Conservation (phyloP, 2,113 vertebrate species). For the Boulengerochromis microlepis region DNA sequence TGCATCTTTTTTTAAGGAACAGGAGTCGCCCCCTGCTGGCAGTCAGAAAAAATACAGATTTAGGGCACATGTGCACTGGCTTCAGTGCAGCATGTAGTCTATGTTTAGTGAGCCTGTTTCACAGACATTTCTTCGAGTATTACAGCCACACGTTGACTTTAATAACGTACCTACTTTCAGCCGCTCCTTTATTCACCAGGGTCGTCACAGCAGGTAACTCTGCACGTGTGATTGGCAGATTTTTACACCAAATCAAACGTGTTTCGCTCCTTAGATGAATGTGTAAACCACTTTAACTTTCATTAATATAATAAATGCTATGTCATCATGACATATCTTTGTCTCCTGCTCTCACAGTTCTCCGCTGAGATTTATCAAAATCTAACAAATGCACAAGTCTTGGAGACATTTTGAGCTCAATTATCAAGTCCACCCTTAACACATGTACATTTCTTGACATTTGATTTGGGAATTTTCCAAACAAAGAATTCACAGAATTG, state of each 20-base stretch:
- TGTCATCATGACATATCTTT: neutral
- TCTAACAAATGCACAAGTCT: neutral
- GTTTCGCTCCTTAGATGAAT: neutral
- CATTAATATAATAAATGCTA: neutral
- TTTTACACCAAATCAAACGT: neutral
- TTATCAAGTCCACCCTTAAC: slow-evolving; percentile 11
- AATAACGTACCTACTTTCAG: neutral
- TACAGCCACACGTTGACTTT: neutral
- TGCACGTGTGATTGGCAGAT: neutral
- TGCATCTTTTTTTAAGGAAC: neutral
- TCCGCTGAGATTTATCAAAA: neutral
- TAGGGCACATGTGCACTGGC: neutral
- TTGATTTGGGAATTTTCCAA: slow-evolving; percentile 71
- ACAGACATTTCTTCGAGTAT: neutral
- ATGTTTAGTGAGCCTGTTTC: neutral
- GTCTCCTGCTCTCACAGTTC: neutral
- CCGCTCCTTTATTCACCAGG: neutral
- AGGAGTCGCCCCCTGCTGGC: neutral
- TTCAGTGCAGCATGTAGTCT: neutral
- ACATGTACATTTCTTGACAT: slow-evolving; percentile 41
- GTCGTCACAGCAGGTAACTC: neutral
- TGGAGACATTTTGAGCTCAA: neutral
- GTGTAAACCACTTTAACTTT: neutral
- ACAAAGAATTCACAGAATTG: slow-evolving; percentile 71
- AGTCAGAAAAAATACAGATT: neutral